Base-by-base conservation (phyloP, 2,888 invertebrate genomes). In the Mycalesis mineus region DNA sequence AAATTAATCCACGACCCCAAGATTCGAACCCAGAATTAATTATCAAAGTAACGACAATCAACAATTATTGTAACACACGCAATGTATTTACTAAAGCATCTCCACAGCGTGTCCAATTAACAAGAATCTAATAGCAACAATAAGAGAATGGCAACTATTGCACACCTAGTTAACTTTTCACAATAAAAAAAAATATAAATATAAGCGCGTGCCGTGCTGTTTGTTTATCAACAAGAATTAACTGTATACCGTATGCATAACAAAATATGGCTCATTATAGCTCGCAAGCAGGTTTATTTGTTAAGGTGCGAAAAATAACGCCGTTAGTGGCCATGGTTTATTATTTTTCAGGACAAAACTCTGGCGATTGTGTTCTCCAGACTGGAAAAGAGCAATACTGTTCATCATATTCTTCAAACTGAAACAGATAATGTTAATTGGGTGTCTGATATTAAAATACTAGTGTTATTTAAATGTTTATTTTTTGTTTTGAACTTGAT, bases 101-200 rank as follows among this genome's bases (percentile, higher is more conserved):
- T 37, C 29, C 29, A 42, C 41, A n/a, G n/a, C n/a, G n/a, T 53
- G 37, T 53, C 14, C 44, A 45, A 45, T 53, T 28, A 53, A 53
- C 62, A 64, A 74, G 71, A 77, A 78, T 80, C 77, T n/a, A n/a
- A n/a, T n/a, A 75, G 65, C 33, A 22, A 22, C 3, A 22, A 22
- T 22, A 2, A n/a, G n/a, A n/a, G n/a, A n/a, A 5, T 22, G 22
- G 6, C 68, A 65, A 55, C 67, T 61, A 82, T 84, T 81, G 81
- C 80, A 84, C 75, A 82, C 73, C 67, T 76, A 71, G 76, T 77
- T 82, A 82, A 79, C 82, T 78, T 76, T 74, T 70, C 74, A 60
- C 74, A 53, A 53, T 45, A 76, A 80, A 82, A 84, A n/a, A n/a
- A n/a, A n/a, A n/a, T n/a, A n/a, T n/a, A n/a, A 80, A 77, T 73